Conservation (phyloP, 2,888 invertebrate species). For the Acronicta alni region DNA sequence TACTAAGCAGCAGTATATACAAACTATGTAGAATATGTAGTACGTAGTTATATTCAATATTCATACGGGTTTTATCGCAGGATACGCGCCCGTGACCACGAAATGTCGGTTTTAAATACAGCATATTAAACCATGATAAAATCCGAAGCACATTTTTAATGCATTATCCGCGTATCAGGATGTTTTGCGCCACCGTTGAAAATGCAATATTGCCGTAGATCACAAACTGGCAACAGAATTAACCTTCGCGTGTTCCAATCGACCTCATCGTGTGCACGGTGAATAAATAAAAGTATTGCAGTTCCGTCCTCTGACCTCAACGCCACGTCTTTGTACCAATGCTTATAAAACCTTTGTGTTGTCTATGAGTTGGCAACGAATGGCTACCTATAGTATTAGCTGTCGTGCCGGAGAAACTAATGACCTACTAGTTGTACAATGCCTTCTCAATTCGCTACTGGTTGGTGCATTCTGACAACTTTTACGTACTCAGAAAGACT, state of each 20-base stretch:
- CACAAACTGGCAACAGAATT: slow-evolving; percentile 16
- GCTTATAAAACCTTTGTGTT: slow-evolving; percentile 15
- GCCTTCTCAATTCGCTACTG: background rate
- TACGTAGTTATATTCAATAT: no score
- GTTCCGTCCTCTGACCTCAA: slow-evolving; percentile 19
- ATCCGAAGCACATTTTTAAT: no score
- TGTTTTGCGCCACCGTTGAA: no score
- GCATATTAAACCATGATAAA: background rate
- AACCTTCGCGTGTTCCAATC: slow-evolving; percentile 29
- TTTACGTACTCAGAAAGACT: no score
- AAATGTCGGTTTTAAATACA: background rate
- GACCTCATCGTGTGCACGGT: slow-evolving; percentile 17
- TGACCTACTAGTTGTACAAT: background rate
- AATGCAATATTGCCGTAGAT: no score
- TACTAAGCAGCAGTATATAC: no score
- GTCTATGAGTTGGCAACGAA: slow-evolving; percentile 5
- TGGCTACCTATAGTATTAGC: slow-evolving; percentile 7
- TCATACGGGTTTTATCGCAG: background rate
- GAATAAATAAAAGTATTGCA: slow-evolving; percentile 18
- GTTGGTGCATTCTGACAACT: background rate
- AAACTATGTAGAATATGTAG: no score
- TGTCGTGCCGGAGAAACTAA: slow-evolving; percentile 3
- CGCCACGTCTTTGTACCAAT: slow-evolving; percentile 9
- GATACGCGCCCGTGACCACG: background rate
- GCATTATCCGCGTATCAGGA: no score